Evolutionary conservation across 1,140 invertebrate species (phyloP), one percentile per base, ranked within the genome.

Genomic region (Atta texana): DNA sequence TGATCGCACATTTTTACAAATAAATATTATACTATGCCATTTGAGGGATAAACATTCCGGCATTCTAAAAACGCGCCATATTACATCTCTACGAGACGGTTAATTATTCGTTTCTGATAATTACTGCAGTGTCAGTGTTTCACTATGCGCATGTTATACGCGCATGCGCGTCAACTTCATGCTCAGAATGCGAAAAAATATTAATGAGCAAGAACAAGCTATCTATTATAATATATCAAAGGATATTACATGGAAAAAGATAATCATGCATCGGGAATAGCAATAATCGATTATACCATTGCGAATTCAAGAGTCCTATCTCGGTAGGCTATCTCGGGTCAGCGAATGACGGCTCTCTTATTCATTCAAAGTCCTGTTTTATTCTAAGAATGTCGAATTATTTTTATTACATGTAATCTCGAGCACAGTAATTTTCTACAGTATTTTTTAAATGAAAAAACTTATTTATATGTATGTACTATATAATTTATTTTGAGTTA

Each of bases 241-340:
- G 39, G 7, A 28, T 31, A 51, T 74, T 84, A 61, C 44, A 12
- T 84, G 18, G 14, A 44, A 77, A 78, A 78, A 84, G 49, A 86
- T 21, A 81, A 86, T 59, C 49, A 10, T 31, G 5, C 39, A 16
- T 53, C 44, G 66, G 18, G n/a, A 84, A 49, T 44, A 44, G 76
- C 71, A 81, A 76, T 69, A 76, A 90, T 24, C 57, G 53, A 87
- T 74, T 72, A 61, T 74, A 39, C n/a, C 77, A 34, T 24, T 24
- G 74, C 7, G 76, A 75, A 89, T 89, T 86, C 39, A 89, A 90
- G 85, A 89, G 64, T 87, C 69, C 72, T 89, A 90, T 89, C 88
- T 77, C 7, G 10, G 4, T 8, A 55, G 77, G 88, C 76, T 90
- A 90, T 90, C 88, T 63, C 77, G 76, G 88, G 88, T 90, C 78